A percentile compares a stretch with the other conserved stretches of the same genome.
phyloP scores from a whole-genome alignment of 1,140 invertebrate genomes.

The Lordiphosa collinella region DNA sequence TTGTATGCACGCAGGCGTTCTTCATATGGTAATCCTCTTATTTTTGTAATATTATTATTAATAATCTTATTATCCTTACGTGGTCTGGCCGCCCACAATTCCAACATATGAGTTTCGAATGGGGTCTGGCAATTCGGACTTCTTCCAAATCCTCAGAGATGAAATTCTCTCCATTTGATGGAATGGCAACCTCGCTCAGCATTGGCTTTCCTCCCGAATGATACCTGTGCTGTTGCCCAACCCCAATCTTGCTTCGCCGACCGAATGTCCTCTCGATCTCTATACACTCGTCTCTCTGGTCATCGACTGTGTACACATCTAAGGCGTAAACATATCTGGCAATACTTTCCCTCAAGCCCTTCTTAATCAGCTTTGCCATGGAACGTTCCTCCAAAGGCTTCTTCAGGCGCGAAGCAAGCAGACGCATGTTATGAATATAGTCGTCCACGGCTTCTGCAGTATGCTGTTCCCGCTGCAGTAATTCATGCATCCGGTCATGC shows the following conservation, averaged over 20 bases:
- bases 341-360: neutral
- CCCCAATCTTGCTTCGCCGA: neutral
- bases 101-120: neutral
- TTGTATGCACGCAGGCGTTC: too few relatives aligned
- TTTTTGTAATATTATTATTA: too few relatives aligned
- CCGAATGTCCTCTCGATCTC: neutral
- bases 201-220: neutral
- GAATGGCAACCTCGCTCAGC: neutral
- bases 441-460: neutral
- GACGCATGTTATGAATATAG: too few relatives aligned
- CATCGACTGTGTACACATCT: too few relatives aligned
- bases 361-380: neutral
- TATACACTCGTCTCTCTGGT: too few relatives aligned
- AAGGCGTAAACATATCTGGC: neutral
- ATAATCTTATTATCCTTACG: too few relatives aligned
- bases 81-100: neutral
- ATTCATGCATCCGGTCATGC: neutral
- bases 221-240: too few relatives aligned
- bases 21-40: too few relatives aligned
- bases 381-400: neutral
- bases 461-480: neutral
- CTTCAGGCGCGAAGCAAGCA: too few relatives aligned
- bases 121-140: neutral
- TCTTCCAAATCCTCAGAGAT: neutral
- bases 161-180: neutral